Evolutionary conservation across 2,113 vertebrate species (phyloP).

Genomic region (Boulengeromyrus knoepffleri): DNA sequence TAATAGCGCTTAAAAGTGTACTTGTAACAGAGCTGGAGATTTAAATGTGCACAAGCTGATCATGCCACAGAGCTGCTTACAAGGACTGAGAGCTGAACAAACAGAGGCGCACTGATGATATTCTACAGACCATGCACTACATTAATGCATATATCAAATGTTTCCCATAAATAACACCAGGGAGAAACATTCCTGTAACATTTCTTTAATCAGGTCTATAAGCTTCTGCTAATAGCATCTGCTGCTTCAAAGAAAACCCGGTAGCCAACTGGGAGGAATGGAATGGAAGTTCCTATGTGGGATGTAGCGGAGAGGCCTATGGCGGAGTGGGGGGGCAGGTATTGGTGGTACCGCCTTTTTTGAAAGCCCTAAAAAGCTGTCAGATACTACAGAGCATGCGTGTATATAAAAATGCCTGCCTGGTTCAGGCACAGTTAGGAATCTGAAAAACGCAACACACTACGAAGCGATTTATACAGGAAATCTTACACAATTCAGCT

Average conservation of each 20-base stretch:
- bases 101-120: neutral
- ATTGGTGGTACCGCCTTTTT: neutral
- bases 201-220: neutral
- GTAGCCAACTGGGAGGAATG: neutral
- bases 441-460: neutral
- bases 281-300: neutral
- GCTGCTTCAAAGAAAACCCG: neutral
- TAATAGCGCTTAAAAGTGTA: slow-evolving; percentile 18
- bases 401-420: neutral
- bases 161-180: neutral
- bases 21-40: neutral
- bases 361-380: neutral
- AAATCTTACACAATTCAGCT: neutral
- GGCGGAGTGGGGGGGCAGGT: no score
- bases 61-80: neutral
- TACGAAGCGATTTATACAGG: neutral
- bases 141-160: neutral
- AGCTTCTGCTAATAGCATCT: neutral
- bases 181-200: neutral
- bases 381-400: neutral
- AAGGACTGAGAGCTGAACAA: neutral
- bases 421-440: neutral
- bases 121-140: neutral
- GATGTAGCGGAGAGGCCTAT: neutral
- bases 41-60: neutral